phyloP scores from a whole-genome alignment of 2,888 invertebrate genomes.

The Hemicrepidius hirtus region DNA sequence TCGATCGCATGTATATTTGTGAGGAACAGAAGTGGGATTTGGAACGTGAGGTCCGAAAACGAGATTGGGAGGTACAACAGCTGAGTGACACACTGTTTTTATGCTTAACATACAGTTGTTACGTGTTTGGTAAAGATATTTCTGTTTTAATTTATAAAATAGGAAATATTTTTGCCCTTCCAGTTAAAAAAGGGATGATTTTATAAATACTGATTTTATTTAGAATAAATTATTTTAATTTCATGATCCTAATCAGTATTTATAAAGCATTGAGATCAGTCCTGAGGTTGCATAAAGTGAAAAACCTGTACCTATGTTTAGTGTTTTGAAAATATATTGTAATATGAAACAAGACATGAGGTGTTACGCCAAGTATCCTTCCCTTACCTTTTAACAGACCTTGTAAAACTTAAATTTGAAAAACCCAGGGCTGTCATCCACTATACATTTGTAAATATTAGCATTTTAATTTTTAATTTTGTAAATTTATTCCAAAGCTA shows the following conservation, averaged over 20 bases:
- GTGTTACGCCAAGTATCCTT: constrained; percentile 68
- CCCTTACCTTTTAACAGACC: constrained; percentile 48
- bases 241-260: constrained; percentile 48
- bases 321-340: constrained; percentile 47
- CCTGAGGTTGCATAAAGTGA: constrained; percentile 57
- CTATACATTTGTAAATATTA: constrained; percentile 50
- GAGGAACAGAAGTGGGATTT: constrained; percentile 99
- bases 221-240: too few species aligned
- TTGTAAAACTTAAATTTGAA: constrained; percentile 44
- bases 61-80: constrained; percentile 97
- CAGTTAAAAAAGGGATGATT: constrained; percentile 9
- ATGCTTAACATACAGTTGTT: constrained; percentile 46
- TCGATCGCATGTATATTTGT: constrained; percentile 97
- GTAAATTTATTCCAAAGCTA: constrained; percentile 36
- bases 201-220: constrained; percentile 46
- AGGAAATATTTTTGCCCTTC: constrained; percentile 24
- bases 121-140: constrained; percentile 37
- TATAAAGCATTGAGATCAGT: constrained; percentile 55
- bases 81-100: constrained; percentile 54
- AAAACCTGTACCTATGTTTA: constrained; percentile 57
- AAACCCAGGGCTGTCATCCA: constrained; percentile 61
- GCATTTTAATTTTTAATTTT: constrained; percentile 42
- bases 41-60: constrained; percentile 99
- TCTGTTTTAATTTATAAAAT: background rate
- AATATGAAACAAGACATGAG: constrained; percentile 66